Base-by-base conservation (phyloP, 1,140 invertebrate species). In the Popillia japonica region DNA sequence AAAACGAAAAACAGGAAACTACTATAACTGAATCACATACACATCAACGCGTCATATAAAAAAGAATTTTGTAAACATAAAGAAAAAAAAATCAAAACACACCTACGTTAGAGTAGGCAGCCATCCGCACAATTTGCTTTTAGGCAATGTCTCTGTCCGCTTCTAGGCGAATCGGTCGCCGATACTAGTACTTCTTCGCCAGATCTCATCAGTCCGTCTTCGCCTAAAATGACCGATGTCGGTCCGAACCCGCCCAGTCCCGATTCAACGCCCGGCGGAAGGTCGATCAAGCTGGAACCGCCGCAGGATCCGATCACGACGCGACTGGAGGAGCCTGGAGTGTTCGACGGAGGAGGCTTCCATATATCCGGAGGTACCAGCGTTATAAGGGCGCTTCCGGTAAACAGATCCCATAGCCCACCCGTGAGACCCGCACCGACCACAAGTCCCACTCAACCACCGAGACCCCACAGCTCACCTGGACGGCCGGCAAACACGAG, bases 101-200 rank as follows among this genome's bases (percentile, higher is more conserved):
- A 74, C 72, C 72, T 74, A 74, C 72, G 72, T 80, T 83, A 84
- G 81, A 84, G 77, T 85, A 85, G 83, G 83, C 84, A 84, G 81
- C 82, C 81, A 84, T 84, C 80, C 82, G 78, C 80, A 83, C 83
- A 82, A 84, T 84, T 81, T 85, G 77, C 81, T 85, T 84, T 82
- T 85, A 83, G 84, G 83, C 84, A 85, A 84, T 83, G 82, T 83
- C 82, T 85, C 78, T 85, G 80, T 86, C 82, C 83, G 83, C 83
- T 85, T 88, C 77, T 90, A 94, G 93, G 93, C 88, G 95, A 95
- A 90, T 96, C 94, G 87, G 93, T 95, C 88, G 94, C 94, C 84
- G 95, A 96, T 88, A 95, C 95, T 84, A 95, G 94, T 88, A 95
- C 94, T 84, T 95, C 94, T 83, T 96, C 94, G 84, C 94, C 94